Percentiles rank a stretch among this genome's conserved stretches.
Conservation (phyloP, 2,888 invertebrate species). For the Synergus japonicus region DNA sequence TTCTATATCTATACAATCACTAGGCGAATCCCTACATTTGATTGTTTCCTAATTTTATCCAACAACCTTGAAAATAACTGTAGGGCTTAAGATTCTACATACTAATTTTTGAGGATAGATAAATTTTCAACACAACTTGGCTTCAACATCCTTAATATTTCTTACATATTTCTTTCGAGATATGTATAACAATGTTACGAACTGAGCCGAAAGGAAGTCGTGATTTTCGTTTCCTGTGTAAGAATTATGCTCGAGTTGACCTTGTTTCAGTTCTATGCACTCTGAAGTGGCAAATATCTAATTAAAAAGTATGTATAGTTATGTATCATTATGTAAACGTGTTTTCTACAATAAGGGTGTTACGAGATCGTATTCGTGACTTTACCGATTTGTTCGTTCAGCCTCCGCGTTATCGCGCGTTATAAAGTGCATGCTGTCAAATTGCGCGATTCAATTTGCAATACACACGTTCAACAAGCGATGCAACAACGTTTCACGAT, state of each 20-base stretch:
- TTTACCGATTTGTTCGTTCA: constrained; percentile 21
- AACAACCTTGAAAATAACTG: neutral
- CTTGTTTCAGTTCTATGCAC: constrained; percentile 13
- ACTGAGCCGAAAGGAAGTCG: neutral
- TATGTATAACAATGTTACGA: neutral
- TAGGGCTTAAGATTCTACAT: too few relatives aligned
- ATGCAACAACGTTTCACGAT: constrained; percentile 22
- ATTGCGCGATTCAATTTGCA: constrained; percentile 31
- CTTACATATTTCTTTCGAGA: too few relatives aligned
- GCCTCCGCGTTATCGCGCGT: neutral
- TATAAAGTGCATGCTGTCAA: constrained; percentile 13
- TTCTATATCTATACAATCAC: neutral
- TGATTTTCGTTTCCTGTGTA: neutral
- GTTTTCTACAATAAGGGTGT: constrained; percentile 9
- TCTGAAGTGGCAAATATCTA: constrained; percentile 12
- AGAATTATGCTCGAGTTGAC: neutral
- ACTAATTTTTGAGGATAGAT: too few relatives aligned
- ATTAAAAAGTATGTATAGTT: neutral
- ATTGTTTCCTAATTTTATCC: neutral
- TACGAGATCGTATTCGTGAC: constrained; percentile 26
- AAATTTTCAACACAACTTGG: too few relatives aligned
- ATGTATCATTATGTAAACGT: constrained; percentile 21
- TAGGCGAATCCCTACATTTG: neutral
- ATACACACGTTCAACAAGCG: constrained; percentile 16
- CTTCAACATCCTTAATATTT: too few relatives aligned